Base-by-base conservation (phyloP, 1,140 invertebrate genomes). In the Chelonus insularis region DNA sequence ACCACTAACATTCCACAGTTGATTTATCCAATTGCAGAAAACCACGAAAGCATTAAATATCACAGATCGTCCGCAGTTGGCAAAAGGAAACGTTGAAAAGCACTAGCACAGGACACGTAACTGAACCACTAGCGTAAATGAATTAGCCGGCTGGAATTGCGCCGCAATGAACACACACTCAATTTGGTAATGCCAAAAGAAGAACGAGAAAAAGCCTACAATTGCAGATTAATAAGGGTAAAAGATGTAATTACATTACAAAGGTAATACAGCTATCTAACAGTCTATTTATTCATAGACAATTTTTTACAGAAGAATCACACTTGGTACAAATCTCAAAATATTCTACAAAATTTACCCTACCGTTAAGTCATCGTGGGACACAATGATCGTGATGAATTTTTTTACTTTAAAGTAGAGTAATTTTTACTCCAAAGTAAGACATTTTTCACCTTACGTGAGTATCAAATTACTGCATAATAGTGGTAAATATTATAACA, bases 1-100 rank as follows among this genome's bases (percentile, higher is more conserved):
- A 52, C 25, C 29, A 52, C n/a, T 4, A 52, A 21, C 18, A 60
- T 60, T 51, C 34, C 18, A 37, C 45, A 12, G 32, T 51, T 39
- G 37, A 60, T 60, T 60, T 60, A 60, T 60, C 37, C 50, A 54
- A 60, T 54, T 34, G 50, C 12, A 37, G 50, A 45, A 52, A 54
- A 25, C 45, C 50, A 54, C 58, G 37, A 25, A 23, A 52, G 58
- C 37, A 52, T 36, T 60, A 60, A 60, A 60, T 60, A 60, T 60
- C 58, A 45, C 48, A 43, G 18, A 52, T 50, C 23, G 32, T 41
- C 14, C 48, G 34, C 18, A 52, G 48, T 43, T 41, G 34, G 47
- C 32, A 37, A 59, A 59, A 51, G 57, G 57, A 41, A 59, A 51
- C 34, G 32, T 39, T 51, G 45, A 20, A 48, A 59, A 59, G 57